Conservation (phyloP, 2,797 vertebrate genomes). For the Acanthiza pusilla region DNA sequence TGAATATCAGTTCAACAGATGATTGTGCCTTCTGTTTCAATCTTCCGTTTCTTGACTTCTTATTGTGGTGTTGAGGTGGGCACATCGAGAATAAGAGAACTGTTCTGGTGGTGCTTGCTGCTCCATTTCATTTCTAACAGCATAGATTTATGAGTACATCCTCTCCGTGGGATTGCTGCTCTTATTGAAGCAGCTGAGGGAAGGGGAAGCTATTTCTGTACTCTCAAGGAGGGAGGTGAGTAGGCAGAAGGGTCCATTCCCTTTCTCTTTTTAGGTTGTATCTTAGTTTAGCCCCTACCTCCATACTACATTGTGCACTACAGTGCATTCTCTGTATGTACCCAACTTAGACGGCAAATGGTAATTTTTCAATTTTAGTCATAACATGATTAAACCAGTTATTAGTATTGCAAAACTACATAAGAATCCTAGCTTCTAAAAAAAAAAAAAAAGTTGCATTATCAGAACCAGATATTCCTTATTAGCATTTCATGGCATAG, state of each 20-base stretch:
- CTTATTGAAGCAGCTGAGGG: neutral
- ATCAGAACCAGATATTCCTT: neutral
- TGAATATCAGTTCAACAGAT: neutral
- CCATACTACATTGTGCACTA: neutral
- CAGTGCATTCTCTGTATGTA: neutral
- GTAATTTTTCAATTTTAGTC: neutral
- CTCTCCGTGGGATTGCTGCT: neutral
- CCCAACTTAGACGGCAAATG: neutral
- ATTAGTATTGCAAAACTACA: neutral
- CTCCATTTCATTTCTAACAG: neutral
- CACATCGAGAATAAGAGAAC: neutral
- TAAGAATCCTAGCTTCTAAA: neutral
- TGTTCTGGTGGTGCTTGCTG: neutral
- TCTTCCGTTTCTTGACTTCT: neutral
- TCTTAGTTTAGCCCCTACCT: neutral
- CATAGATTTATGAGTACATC: neutral
- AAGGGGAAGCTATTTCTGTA: neutral
- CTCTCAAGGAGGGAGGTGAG: neutral
- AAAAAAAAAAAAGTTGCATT: neutral
- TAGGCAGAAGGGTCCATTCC: neutral
- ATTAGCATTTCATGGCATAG: neutral
- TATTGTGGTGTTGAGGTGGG: neutral
- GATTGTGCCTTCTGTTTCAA: neutral
- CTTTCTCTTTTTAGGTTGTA: neutral
- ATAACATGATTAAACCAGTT: neutral